Evolutionary conservation across 1,140 invertebrate species (phyloP).

Genomic region (Dreissena polymorpha): DNA sequence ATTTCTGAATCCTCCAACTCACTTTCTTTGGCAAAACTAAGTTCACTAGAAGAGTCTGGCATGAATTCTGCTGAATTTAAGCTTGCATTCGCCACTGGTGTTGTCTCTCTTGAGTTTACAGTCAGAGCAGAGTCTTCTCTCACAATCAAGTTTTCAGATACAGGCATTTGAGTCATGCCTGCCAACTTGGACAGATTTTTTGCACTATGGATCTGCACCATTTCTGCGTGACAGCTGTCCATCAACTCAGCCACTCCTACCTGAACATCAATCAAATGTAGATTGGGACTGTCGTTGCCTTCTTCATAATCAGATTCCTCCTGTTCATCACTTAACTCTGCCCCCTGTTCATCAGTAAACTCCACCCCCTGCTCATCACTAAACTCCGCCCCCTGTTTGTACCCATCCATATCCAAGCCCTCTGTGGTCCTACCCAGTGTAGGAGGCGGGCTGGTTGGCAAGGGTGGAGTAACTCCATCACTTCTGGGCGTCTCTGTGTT

Average conservation of each 20-base stretch:
- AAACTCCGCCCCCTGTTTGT: too few species aligned
- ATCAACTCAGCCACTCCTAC: conserved; percentile 47
- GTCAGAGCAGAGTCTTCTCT: conserved; percentile 49
- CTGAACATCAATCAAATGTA: conserved; percentile 9
- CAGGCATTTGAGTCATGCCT: background rate
- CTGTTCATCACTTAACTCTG: too few species aligned
- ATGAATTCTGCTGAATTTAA: too few species aligned
- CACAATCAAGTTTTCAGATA: conserved; percentile 37
- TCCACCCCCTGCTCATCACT: too few species aligned
- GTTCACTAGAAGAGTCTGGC: too few species aligned
- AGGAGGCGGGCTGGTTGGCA: conserved; percentile 50
- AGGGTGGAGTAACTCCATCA: conserved; percentile 28
- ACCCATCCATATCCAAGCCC: background rate
- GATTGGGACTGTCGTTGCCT: background rate
- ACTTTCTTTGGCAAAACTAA: too few species aligned
- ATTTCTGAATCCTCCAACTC: too few species aligned
- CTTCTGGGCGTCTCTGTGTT: background rate
- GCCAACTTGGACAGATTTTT: background rate
- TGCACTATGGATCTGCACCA: conserved; percentile 32
- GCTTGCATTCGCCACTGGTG: background rate
- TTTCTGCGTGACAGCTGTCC: conserved; percentile 44
- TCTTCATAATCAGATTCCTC: conserved; percentile 10
- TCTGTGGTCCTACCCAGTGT: background rate
- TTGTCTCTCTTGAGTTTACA: conserved; percentile 26
- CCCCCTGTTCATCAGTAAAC: too few species aligned